Conservation (phyloP, 2,113 vertebrate genomes). For the Varanus komodoensis region DNA sequence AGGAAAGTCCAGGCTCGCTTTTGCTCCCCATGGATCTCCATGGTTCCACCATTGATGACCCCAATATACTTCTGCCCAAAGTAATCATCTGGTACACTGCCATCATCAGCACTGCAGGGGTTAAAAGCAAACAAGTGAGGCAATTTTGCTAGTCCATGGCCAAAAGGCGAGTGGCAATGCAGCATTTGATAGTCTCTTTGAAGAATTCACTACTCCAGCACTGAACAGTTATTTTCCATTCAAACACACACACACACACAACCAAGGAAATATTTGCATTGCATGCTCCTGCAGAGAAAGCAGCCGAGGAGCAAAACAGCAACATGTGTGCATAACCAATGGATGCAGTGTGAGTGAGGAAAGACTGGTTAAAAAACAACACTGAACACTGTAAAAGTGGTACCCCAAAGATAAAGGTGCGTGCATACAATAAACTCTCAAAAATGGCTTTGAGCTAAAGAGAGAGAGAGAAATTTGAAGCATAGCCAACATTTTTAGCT, state of each 20-base stretch:
- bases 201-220: background rate
- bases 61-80: slow-evolving; percentile 94
- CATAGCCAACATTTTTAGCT: too few relatives aligned
- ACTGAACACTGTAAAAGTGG: too few relatives aligned
- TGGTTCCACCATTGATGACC: slow-evolving; percentile 84
- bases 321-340: too few relatives aligned
- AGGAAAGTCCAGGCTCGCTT: slow-evolving; percentile 97
- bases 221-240: background rate
- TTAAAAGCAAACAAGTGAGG: background rate
- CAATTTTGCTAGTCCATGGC: background rate
- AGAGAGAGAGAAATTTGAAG: too few relatives aligned
- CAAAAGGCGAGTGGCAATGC: background rate
- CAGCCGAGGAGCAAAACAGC: too few relatives aligned
- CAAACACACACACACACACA: background rate
- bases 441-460: too few relatives aligned
- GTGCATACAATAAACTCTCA: too few relatives aligned
- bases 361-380: too few relatives aligned
- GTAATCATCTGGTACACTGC: slow-evolving; percentile 80
- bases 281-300: too few relatives aligned
- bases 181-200: slow-evolving; percentile 1
- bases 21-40: slow-evolving; percentile 89
- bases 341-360: too few relatives aligned
- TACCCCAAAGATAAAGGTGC: too few relatives aligned
- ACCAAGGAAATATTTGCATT: too few relatives aligned
- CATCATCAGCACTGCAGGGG: slow-evolving; percentile 84